Percentiles rank a stretch among this genome's conserved stretches.
phyloP scores from a whole-genome alignment of 2,888 invertebrate species.

The Cheilosia vernalis region DNA sequence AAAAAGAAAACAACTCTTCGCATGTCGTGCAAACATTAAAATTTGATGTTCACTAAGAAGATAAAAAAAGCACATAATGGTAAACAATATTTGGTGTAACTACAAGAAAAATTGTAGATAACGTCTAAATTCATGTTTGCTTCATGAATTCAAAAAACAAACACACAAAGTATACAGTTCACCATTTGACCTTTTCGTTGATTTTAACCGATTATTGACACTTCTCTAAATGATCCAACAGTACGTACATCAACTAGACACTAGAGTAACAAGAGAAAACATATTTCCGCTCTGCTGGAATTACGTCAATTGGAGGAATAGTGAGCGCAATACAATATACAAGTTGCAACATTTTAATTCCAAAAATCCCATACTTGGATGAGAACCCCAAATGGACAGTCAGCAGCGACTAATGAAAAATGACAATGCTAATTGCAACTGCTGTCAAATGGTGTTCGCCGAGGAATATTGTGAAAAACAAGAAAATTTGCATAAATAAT shows the following conservation, averaged over 20 bases:
- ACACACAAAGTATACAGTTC: background rate
- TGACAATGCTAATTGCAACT: constrained; percentile 37
- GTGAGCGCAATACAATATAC: no score
- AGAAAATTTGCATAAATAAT: constrained; percentile 47
- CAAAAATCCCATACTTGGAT: constrained; percentile 54
- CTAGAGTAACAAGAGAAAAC: constrained; percentile 27
- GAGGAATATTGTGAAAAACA: constrained; percentile 9
- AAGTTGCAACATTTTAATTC: constrained; percentile 7
- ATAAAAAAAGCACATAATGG: no score
- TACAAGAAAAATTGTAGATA: no score
- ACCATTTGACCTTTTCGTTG: constrained; percentile 3
- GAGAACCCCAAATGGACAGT: constrained; percentile 18
- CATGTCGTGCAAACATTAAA: no score
- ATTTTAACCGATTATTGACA: background rate
- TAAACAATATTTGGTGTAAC: no score
- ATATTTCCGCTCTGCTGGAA: constrained; percentile 54
- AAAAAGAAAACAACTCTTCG: no score
- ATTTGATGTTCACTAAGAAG: no score
- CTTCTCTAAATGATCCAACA: constrained; percentile 11
- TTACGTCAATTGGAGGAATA: constrained; percentile 52
- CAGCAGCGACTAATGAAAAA: constrained; percentile 20
- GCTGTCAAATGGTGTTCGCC: constrained; percentile 31
- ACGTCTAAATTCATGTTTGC: no score
- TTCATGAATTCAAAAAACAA: background rate
- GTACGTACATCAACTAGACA: constrained; percentile 1